A percentile compares a stretch with the other conserved stretches of the same genome.
Evolutionary conservation across 2,113 vertebrate genomes (phyloP).

Genomic region (Zosterops japonicus): DNA sequence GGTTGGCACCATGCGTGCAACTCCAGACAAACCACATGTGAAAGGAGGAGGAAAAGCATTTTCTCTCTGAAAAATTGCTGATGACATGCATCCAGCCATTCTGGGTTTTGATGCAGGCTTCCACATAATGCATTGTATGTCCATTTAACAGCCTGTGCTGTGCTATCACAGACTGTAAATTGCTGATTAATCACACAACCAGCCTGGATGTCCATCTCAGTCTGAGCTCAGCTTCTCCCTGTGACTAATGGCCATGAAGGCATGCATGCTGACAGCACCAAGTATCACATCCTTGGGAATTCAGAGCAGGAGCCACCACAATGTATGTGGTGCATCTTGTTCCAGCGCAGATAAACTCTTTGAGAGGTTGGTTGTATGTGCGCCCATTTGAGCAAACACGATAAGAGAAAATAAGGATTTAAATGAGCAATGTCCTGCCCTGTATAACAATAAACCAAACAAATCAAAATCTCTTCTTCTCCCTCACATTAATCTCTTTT

Average conservation of each 20-base stretch:
- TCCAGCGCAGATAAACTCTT: background rate
- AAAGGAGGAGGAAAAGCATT: background rate
- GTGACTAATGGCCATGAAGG: constrained; percentile 66
- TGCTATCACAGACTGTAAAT: background rate
- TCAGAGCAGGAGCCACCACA: constrained; percentile 47
- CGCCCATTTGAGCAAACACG: background rate
- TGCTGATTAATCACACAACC: background rate
- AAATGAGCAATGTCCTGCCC: background rate
- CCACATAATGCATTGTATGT: rapidly evolving
- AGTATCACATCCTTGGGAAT: constrained; percentile 37
- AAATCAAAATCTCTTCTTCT: background rate
- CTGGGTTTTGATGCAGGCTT: background rate
- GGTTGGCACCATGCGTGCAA: rapidly evolving
- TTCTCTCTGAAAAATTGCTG: background rate
- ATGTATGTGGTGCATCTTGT: background rate
- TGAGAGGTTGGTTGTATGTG: background rate
- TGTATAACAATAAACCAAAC: background rate
- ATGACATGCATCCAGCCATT: background rate
- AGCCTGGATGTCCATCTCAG: background rate
- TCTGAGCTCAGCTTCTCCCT: constrained; percentile 67
- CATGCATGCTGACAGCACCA: constrained; percentile 52
- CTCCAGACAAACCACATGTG: rapidly evolving
- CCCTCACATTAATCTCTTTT: background rate
- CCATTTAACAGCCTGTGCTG: background rate
- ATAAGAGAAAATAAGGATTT: background rate